phyloP scores from a whole-genome alignment of 1,140 invertebrate genomes.

The Bradynema listronoti region DNA sequence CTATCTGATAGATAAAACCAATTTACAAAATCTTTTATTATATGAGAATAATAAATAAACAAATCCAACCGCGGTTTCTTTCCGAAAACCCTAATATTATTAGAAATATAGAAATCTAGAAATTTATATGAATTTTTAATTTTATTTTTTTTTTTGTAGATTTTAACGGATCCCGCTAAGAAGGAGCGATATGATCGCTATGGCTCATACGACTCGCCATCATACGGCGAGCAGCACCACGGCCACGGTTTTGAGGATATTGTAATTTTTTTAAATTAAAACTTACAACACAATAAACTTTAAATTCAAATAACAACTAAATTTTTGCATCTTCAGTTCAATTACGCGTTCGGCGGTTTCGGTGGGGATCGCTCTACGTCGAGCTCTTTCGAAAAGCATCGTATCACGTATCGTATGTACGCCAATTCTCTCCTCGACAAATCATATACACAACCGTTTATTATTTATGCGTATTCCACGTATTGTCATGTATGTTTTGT shows the following conservation, averaged over 20 bases:
- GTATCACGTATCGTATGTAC: conserved; percentile 43
- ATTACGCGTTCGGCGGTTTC: conserved; percentile 37
- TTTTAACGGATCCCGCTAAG: conserved; percentile 40
- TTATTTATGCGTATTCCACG: conserved; percentile 49
- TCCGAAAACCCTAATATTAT: no score
- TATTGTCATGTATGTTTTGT: conserved; percentile 43
- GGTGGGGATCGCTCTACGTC: conserved; percentile 19
- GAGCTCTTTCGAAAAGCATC: conserved; percentile 43
- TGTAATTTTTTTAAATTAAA: conserved; percentile 22
- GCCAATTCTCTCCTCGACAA: conserved; percentile 40
- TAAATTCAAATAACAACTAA: neutral
- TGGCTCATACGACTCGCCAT: conserved; percentile 29
- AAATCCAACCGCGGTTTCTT: no score
- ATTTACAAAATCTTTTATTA: no score
- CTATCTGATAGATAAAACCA: no score
- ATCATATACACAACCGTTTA: conserved; percentile 43
- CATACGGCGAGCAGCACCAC: conserved; percentile 7
- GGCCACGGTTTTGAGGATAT: conserved; percentile 30
- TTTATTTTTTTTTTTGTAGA: conserved; percentile 20
- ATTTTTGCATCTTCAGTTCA: conserved; percentile 33
- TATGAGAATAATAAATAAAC: no score
- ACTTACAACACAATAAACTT: conserved; percentile 2
- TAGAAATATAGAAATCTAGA: no score
- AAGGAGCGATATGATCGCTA: conserved; percentile 47
- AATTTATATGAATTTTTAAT: conserved; percentile 9